phyloP scores from a whole-genome alignment of 2,888 invertebrate genomes.

The Cristatella mucedo region DNA sequence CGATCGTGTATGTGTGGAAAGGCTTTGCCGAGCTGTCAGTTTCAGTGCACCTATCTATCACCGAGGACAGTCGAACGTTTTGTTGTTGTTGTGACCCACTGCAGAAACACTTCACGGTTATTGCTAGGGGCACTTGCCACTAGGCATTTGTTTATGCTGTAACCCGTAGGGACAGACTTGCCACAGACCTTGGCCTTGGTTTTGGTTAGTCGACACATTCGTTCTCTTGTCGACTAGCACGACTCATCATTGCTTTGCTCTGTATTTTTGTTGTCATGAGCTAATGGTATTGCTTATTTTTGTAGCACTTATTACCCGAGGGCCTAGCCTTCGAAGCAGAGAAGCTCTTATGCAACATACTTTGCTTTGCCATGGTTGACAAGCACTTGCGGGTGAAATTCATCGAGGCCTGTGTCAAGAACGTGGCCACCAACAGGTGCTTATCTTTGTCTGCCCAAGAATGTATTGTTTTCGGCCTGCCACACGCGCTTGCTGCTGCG shows the following conservation, averaged over 20 bases:
- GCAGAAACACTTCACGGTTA: too few relatives aligned
- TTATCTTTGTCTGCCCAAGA: conserved; percentile 4
- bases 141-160: too few relatives aligned
- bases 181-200: too few relatives aligned
- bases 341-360: conserved; percentile 69
- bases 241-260: neutral
- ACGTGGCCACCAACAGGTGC: conserved; percentile 64
- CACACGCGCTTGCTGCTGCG: neutral
- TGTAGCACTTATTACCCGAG: conserved; percentile 64
- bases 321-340: conserved; percentile 82
- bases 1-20: too few relatives aligned
- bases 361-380: conserved; percentile 70
- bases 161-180: too few relatives aligned
- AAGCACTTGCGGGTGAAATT: conserved; percentile 77
- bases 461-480: too few relatives aligned
- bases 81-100: too few relatives aligned
- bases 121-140: too few relatives aligned
- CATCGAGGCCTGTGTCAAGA: conserved; percentile 80
- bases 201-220: too few relatives aligned
- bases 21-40: too few relatives aligned
- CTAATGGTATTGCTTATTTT: neutral
- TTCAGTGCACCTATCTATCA: too few relatives aligned
- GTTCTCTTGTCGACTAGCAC: neutral
- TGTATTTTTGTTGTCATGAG: conserved; percentile 4
- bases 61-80: too few relatives aligned